A percentile compares a stretch with the other conserved stretches of the same genome.
phyloP scores from a whole-genome alignment of 2,888 invertebrate genomes.

The Drosophila pegasa region DNA sequence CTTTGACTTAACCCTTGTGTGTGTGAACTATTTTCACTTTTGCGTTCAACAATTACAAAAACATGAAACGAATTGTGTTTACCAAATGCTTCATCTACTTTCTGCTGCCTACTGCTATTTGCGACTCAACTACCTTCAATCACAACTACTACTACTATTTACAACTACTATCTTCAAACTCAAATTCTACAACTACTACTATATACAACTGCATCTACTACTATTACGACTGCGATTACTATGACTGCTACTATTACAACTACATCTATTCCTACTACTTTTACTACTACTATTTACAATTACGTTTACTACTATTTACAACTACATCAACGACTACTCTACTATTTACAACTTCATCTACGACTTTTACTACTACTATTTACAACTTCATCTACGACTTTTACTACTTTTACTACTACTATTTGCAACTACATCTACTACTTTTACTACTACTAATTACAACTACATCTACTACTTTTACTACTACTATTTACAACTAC shows the following conservation, averaged over 20 bases:
- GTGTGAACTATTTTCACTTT: constrained; percentile 71
- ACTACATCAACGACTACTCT: too few species aligned
- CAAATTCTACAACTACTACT: neutral
- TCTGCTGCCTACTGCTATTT: constrained; percentile 58
- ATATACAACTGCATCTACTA: neutral
- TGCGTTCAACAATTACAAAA: constrained; percentile 45
- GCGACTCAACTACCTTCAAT: constrained; percentile 46
- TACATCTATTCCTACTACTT: too few species aligned
- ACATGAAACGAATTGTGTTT: constrained; percentile 27
- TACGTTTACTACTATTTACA: too few species aligned
- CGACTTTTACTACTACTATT: too few species aligned
- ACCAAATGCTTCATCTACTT: constrained; percentile 56
- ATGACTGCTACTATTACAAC: too few species aligned
- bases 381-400: too few species aligned
- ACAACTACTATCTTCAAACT: constrained; percentile 2
- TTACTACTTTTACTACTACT: too few species aligned
- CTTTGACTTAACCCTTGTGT: constrained; percentile 81
- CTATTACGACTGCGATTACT: constrained; percentile 16
- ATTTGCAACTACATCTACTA: too few species aligned
- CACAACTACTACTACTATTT: constrained; percentile 26
- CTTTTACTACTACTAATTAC: too few species aligned
- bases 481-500: constrained; percentile 1
- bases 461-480: too few species aligned
- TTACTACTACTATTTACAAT: too few species aligned
- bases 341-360: too few species aligned